Evolutionary conservation across 1,140 invertebrate species (phyloP).

Genomic region (Eumeta japonica): DNA sequence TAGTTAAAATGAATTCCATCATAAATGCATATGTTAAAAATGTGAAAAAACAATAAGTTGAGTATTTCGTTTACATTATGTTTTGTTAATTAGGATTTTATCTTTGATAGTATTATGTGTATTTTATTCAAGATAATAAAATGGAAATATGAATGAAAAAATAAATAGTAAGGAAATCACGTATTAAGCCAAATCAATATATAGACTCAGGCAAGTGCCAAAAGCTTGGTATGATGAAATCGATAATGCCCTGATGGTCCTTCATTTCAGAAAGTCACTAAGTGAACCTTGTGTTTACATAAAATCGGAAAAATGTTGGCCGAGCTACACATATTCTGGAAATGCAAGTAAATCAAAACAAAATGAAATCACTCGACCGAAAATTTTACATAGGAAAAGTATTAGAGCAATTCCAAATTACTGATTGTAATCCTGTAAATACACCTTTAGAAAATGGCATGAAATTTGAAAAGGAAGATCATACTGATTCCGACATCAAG

Average conservation of each 20-base stretch:
- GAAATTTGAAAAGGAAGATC: constrained; percentile 2
- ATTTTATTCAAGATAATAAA: too few relatives aligned
- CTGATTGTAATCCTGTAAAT: not conserved
- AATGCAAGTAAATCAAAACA: constrained; percentile 11
- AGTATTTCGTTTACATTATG: too few relatives aligned
- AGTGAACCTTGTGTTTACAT: constrained; percentile 8
- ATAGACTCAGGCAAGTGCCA: constrained; percentile 7
- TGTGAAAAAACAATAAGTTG: too few relatives aligned
- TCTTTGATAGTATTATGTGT: too few relatives aligned
- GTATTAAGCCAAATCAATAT: constrained; percentile 6
- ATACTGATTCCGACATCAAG: not conserved
- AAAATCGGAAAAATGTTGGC: constrained; percentile 9
- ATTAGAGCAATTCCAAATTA: constrained; percentile 1
- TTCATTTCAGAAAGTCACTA: constrained; percentile 3
- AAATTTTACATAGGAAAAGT: constrained; percentile 2
- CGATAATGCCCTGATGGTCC: constrained; percentile 2
- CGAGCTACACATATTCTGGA: constrained; percentile 12
- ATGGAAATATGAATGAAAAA: too few relatives aligned
- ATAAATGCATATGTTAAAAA: too few relatives aligned
- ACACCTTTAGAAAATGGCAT: constrained; percentile 3
- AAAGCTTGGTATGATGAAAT: constrained; percentile 4
- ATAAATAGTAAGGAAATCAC: too few relatives aligned
- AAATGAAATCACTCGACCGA: constrained; percentile 11
- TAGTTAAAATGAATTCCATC: too few relatives aligned
- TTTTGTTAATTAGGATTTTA: too few relatives aligned